Evolutionary conservation across 1,140 invertebrate genomes (phyloP).

Genomic region (Aphelenchoides fujianensis): DNA sequence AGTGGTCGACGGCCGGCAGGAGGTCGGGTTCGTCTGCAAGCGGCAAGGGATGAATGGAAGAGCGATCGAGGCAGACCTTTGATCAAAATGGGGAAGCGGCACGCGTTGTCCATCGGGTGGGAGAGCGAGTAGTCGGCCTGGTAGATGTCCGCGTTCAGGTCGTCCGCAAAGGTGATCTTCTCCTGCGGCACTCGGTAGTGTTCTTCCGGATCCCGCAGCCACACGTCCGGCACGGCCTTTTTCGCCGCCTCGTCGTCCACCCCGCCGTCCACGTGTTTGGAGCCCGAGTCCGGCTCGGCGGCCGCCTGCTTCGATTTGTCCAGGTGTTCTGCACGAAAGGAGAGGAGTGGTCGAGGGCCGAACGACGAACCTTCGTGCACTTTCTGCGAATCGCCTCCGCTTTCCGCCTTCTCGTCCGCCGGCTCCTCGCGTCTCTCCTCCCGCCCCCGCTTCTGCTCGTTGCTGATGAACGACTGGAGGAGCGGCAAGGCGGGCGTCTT

Average conservation of each 20-base stretch:
- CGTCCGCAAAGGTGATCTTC: background rate
- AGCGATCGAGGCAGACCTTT: background rate
- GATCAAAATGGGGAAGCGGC: background rate
- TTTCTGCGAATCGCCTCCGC: background rate
- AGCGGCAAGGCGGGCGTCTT: background rate
- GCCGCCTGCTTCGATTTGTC: background rate
- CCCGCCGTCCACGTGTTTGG: background rate
- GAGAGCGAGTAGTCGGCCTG: background rate
- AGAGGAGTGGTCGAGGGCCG: too few relatives aligned
- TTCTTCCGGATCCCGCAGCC: background rate
- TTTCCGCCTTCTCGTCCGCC: background rate
- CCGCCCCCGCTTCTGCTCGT: background rate
- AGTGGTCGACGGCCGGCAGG: background rate
- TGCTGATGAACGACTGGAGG: background rate
- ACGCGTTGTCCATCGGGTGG: background rate
- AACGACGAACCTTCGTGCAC: background rate
- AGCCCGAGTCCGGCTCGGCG: background rate
- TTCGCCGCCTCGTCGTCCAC: background rate
- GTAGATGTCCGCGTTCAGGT: background rate
- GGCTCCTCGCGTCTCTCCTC: too few relatives aligned
- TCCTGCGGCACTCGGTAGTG: background rate
- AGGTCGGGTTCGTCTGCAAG: conserved; percentile 2
- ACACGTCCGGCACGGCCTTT: background rate
- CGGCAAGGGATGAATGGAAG: background rate
- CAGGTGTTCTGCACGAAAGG: background rate